These are phyloP conservation scores for Drosophila athabasca DNA, from an alignment of 1,140 invertebrate species.

Conservation along the genomic window DNA sequence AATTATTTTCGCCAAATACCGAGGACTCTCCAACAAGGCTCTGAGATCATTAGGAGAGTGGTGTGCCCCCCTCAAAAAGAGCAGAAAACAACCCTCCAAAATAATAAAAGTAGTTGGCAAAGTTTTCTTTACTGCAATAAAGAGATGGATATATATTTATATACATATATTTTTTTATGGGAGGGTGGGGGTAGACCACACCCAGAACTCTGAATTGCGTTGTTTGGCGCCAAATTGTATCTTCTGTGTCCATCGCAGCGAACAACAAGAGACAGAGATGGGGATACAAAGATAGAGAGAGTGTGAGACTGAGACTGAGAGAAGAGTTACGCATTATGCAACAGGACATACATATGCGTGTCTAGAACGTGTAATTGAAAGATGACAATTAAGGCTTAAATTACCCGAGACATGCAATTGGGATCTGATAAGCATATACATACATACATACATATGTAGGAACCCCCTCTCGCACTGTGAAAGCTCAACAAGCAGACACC, in stretches of 20 bases:
- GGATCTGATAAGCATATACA: constrained; percentile 5
- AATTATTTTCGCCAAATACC: constrained; percentile 39
- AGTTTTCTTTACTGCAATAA: constrained; percentile 25
- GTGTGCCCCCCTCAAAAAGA: background rate
- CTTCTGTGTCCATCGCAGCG: constrained; percentile 3
- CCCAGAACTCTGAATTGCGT: constrained; percentile 35
- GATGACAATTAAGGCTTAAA: constrained; percentile 31
- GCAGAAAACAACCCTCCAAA: constrained; percentile 32
- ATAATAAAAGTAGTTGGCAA: constrained; percentile 10
- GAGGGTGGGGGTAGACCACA: constrained; percentile 25
- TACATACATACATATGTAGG: background rate
- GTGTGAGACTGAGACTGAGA: background rate
- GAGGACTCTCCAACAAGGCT: constrained; percentile 9
- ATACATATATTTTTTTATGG: constrained; percentile 25
- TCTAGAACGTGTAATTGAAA: constrained; percentile 12
- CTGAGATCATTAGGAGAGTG: constrained; percentile 38
- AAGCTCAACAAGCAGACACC: too few relatives aligned
- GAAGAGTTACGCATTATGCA: constrained; percentile 30
- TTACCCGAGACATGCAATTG: constrained; percentile 30
- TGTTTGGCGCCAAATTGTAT: constrained; percentile 44
- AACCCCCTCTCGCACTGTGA: too few relatives aligned
- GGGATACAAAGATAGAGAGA: background rate
- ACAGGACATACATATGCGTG: constrained; percentile 57
- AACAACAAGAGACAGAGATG: constrained; percentile 27
- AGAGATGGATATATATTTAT: constrained; percentile 12